Evolutionary conservation across 2,113 vertebrate genomes (phyloP), one percentile per base, ranked within the genome.

Genomic region (Redunca redunca): DNA sequence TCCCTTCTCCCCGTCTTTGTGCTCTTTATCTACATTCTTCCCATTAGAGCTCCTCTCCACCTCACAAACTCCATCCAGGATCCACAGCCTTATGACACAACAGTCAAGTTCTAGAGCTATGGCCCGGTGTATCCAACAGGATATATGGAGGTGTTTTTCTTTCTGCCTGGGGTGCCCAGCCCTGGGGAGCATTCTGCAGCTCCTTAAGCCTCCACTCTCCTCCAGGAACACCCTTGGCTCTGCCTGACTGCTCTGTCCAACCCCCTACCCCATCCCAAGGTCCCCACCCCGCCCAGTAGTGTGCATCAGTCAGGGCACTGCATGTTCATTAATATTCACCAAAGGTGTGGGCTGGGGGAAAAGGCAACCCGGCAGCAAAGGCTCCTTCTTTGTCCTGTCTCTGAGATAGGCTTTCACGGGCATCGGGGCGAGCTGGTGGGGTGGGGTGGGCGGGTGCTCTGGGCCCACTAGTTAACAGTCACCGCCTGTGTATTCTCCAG

Each of bases 381-480:
- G 67, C 87, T 84, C 6, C 55, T 21, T 40, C 96, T 90, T 43
- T 88, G 78, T 95, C 43, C 82, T 21, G 57, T 62, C 40, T 89
- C 81, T 97, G 93, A 95, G 97, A 83, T 91, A 74, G 86, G 96
- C 80, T 97, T 97, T 97, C 95, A 97, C 5, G 25, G 88, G 80
- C 3, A 74, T 40, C 6, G 1, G 91, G 94, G 94, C 14, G 77
- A 92, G 94, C 88, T 25, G 55, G 13, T 85, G 60, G 96, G 97
- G 95, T 21, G 91, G 87, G 80, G 83, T 40, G 90, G 97, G 91
- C 0, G 58, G 92, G 30, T 23, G 15, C 55, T 25, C 33, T 19
- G 71, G 53, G 78, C 91, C 96, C 58, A 88, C 83, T 67, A 23
- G 43, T 30, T 43, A 77, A 77, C 71, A 98, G 95, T 97, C 71